phyloP scores from a whole-genome alignment of 2,113 vertebrate species.

The Carlito syrichta region DNA sequence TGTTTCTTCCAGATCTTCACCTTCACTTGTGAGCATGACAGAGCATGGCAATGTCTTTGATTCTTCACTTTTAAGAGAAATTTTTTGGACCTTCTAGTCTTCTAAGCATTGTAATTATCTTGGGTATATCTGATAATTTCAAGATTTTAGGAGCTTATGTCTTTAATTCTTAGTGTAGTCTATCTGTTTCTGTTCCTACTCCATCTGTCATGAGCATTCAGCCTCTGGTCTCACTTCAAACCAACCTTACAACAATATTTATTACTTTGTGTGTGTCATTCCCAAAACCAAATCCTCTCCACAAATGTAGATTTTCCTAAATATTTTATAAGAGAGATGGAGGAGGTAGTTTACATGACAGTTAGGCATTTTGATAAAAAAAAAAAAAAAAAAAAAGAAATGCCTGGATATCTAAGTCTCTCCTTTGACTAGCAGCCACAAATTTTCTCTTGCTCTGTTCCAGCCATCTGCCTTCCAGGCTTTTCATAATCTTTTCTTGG shows the following conservation, averaged over 20 bases:
- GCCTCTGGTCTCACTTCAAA: background rate
- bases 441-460: background rate
- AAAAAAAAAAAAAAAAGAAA: no score
- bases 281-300: background rate
- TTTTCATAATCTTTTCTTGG: background rate
- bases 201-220: no score
- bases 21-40: background rate
- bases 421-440: background rate
- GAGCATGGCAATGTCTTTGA: background rate
- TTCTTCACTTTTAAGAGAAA: background rate
- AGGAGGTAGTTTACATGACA: background rate
- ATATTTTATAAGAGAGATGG: background rate
- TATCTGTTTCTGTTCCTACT: background rate
- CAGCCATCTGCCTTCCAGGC: background rate
- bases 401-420: background rate
- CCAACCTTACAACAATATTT: background rate
- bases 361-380: no score
- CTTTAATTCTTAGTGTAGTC: background rate
- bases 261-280: background rate
- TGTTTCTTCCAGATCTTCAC: background rate
- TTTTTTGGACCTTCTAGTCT: background rate
- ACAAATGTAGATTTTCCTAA: background rate
- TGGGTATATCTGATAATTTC: background rate
- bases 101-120: background rate
- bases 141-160: no score